These are phyloP conservation scores for Pitangus sulphuratus DNA, from an alignment of 2,797 vertebrate species.

Conservation along the genomic window DNA sequence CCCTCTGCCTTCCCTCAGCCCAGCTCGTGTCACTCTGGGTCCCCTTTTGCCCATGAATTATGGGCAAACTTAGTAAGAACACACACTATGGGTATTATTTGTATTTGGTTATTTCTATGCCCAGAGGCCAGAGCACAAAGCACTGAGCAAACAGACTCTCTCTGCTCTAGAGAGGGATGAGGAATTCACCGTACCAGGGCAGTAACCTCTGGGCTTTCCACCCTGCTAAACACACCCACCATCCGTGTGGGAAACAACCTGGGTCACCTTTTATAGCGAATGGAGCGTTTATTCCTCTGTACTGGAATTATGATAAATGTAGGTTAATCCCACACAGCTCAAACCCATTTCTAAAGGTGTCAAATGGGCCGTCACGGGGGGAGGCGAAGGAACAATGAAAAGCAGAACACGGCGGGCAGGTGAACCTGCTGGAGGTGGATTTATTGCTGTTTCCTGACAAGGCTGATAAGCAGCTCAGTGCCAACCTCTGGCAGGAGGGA, in stretches of 20 bases:
- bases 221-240: not conserved
- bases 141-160: not conserved
- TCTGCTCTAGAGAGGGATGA: not conserved
- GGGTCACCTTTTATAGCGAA: not conserved
- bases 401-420: not conserved
- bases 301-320: not conserved
- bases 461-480: not conserved
- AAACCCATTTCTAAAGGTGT: not conserved
- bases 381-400: not conserved
- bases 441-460: not conserved
- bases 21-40: rapidly evolving
- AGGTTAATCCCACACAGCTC: not conserved
- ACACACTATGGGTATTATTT: not conserved
- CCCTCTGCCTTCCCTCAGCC: not conserved
- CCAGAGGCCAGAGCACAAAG: not conserved
- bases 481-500: not conserved
- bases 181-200: not conserved
- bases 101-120: not conserved
- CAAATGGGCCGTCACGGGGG: not conserved
- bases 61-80: not conserved
- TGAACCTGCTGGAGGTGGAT: not conserved
- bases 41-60: not conserved
- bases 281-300: not conserved
- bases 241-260: not conserved
- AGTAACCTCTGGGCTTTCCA: slow-evolving; percentile 43